Conservation (phyloP, 2,797 vertebrate species). For the Astyanax mexicanus region DNA sequence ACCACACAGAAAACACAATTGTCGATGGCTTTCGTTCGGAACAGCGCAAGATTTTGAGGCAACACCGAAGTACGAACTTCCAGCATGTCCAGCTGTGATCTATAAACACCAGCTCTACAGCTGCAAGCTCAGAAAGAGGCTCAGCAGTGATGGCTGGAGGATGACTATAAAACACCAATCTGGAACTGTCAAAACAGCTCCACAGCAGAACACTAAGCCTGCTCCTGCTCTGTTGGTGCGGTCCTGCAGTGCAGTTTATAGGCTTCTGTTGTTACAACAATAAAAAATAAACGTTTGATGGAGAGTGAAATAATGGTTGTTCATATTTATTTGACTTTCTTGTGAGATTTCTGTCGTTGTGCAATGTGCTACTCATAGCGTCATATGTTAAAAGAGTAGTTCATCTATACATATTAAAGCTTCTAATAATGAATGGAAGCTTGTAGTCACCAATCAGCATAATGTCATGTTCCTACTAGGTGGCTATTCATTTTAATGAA, state of each 20-base stretch:
- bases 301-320: background rate
- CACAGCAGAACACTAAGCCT: background rate
- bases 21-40: constrained; percentile 30
- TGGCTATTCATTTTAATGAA: no score
- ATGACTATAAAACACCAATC: constrained; percentile 1
- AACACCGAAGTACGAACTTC: constrained; percentile 32
- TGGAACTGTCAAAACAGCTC: background rate
- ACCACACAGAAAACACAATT: constrained; percentile 36
- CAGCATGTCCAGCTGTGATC: constrained; percentile 52
- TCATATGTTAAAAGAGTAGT: background rate
- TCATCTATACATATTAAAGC: background rate
- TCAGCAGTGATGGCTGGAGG: background rate
- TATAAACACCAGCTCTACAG: constrained; percentile 47
- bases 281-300: background rate
- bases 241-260: background rate
- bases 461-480: no score
- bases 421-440: background rate
- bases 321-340: background rate
- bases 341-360: background rate
- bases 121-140: constrained; percentile 36
- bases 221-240: background rate
- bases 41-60: constrained; percentile 24
- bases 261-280: background rate
- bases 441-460: background rate
- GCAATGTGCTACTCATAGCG: no score